phyloP scores from a whole-genome alignment of 2,113 vertebrate species.

The Albula glossodonta region DNA sequence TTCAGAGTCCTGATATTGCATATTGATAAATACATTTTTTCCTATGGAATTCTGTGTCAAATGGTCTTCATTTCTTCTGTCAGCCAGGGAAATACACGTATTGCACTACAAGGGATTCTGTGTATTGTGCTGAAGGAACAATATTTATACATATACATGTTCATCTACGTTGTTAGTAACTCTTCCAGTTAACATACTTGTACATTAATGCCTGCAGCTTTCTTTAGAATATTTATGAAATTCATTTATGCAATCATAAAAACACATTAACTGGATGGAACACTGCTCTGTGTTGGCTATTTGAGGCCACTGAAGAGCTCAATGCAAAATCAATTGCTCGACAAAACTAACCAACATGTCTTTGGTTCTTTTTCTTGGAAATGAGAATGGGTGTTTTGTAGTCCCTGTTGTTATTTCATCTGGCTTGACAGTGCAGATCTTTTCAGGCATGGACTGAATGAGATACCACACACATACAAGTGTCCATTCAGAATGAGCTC shows the following conservation, averaged over 20 bases:
- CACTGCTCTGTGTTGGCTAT: neutral
- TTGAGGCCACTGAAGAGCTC: neutral
- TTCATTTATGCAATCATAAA: constrained; percentile 15
- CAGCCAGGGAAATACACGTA: neutral
- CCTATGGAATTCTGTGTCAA: constrained; percentile 78
- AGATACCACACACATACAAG: constrained; percentile 3
- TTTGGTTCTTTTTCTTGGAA: neutral
- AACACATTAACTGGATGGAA: constrained; percentile 10
- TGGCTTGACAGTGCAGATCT: neutral
- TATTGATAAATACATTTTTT: constrained; percentile 94
- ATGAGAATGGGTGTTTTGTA: neutral
- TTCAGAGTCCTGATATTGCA: constrained; percentile 80
- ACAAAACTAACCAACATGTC: neutral
- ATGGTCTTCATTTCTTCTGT: constrained; percentile 45
- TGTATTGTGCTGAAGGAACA: neutral
- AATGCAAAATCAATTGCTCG: neutral
- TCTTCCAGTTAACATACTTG: neutral
- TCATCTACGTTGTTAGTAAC: neutral
- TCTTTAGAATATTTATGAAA: neutral
- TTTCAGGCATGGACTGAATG: neutral
- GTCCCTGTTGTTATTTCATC: neutral
- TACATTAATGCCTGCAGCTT: neutral
- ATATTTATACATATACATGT: neutral
- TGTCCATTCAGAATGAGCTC: neutral
- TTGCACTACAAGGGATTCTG: neutral